Conservation (phyloP, 1,140 invertebrate species). For the Aphelenchoides fujianensis region DNA sequence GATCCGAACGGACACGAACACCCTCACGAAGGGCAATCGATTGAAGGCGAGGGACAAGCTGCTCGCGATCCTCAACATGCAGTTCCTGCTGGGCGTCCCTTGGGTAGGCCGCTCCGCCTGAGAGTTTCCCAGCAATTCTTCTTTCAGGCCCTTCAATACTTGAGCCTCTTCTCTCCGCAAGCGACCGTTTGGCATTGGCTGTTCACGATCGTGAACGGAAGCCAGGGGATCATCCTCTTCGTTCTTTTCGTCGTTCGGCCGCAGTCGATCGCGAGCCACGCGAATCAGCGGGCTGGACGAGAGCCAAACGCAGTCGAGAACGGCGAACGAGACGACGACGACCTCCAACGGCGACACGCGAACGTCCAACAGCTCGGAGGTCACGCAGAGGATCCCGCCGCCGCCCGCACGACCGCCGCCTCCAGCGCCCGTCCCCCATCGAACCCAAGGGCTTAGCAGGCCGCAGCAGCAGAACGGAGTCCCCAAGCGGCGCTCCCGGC, state of each 20-base stretch:
- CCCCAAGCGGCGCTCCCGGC: neutral
- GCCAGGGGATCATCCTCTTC: constrained; percentile 46
- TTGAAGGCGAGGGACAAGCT: constrained; percentile 20
- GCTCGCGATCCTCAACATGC: constrained; percentile 15
- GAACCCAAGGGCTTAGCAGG: neutral
- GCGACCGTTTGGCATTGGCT: constrained; percentile 48
- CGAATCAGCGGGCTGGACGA: neutral
- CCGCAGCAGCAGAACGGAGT: neutral
- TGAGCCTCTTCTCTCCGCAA: constrained; percentile 45
- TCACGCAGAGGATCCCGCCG: neutral
- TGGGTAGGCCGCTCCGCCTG: constrained; percentile 18
- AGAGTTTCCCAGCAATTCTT: neutral
- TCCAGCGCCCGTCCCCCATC: neutral
- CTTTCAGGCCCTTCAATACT: constrained; percentile 48
- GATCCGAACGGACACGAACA: constrained; percentile 7
- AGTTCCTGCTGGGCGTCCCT: constrained; percentile 27
- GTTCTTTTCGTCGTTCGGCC: constrained; percentile 38
- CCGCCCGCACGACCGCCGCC: neutral
- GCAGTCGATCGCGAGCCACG: neutral
- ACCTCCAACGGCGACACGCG: neutral
- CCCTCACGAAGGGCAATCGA: constrained; percentile 6
- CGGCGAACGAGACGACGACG: neutral
- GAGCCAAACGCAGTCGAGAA: neutral
- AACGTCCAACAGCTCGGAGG: neutral
- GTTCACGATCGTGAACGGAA: constrained; percentile 50